phyloP scores from a whole-genome alignment of 2,797 vertebrate genomes.

The Phaenicophaeus curvirostris region DNA sequence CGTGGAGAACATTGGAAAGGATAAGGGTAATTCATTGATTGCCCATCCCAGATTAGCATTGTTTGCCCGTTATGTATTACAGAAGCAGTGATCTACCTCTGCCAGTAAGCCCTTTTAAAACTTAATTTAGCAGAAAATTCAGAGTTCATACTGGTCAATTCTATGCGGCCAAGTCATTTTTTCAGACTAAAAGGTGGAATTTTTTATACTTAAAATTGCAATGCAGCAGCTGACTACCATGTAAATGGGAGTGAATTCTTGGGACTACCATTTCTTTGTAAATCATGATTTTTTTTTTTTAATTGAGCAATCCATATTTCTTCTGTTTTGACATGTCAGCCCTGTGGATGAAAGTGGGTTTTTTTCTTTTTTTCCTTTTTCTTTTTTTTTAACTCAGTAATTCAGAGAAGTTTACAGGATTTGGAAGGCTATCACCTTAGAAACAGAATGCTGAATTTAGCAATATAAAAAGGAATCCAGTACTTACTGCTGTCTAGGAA shows the following conservation, averaged over 20 bases:
- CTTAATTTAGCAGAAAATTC: slow-evolving; percentile 62
- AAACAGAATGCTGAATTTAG: slow-evolving; percentile 63
- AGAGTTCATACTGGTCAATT: slow-evolving; percentile 53
- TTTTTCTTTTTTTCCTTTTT: not conserved
- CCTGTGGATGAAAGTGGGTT: slow-evolving; percentile 67
- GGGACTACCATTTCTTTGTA: slow-evolving; percentile 62
- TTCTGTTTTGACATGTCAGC: slow-evolving; percentile 67
- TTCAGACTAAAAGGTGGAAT: slow-evolving; percentile 65
- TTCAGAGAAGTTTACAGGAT: slow-evolving; percentile 65
- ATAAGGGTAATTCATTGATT: slow-evolving; percentile 40
- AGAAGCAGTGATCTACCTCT: slow-evolving; percentile 84
- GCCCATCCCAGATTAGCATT: slow-evolving; percentile 60
- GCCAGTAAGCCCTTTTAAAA: slow-evolving; percentile 74
- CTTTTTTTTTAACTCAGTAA: slow-evolving; percentile 39
- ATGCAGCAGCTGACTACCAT: slow-evolving; percentile 67
- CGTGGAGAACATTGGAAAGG: slow-evolving; percentile 54
- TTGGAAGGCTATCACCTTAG: slow-evolving; percentile 71
- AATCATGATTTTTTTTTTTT: slow-evolving; percentile 33
- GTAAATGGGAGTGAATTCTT: slow-evolving; percentile 58
- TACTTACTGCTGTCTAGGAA: slow-evolving; percentile 77
- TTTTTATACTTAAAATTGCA: slow-evolving; percentile 64
- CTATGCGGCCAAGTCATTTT: slow-evolving; percentile 55
- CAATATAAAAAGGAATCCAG: slow-evolving; percentile 72
- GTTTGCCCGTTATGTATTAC: slow-evolving; percentile 62
- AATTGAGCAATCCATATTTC: slow-evolving; percentile 67